phyloP scores from a whole-genome alignment of 2,888 invertebrate species.

The Pseudanteris insignis region DNA sequence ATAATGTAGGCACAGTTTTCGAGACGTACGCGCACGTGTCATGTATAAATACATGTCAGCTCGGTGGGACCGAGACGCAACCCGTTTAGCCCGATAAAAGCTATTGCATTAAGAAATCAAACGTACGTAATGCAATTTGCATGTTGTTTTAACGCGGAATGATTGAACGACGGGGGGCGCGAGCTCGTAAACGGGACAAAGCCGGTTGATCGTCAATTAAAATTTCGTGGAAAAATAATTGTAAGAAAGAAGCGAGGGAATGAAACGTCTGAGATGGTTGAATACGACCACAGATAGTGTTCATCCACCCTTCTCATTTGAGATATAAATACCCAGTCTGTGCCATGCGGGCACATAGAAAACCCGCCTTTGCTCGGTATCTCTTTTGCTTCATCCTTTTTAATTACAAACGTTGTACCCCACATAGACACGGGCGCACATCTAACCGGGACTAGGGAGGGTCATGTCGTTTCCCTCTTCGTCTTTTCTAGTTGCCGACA shows the following conservation, averaged over 20 bases:
- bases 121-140: too few species aligned
- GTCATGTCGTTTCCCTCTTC: constrained; percentile 25
- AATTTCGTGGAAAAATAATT: constrained; percentile 6
- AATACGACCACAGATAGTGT: constrained; percentile 19
- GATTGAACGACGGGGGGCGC: too few species aligned
- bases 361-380: constrained; percentile 40
- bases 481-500: constrained; percentile 19
- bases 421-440: constrained; percentile 13
- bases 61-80: constrained; percentile 9
- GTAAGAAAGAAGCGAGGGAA: constrained; percentile 11
- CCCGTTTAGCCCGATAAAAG: constrained; percentile 10
- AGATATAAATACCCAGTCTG: constrained; percentile 33
- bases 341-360: constrained; percentile 33
- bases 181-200: too few species aligned
- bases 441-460: constrained; percentile 27
- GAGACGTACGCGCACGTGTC: constrained; percentile 25
- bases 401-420: constrained; percentile 43
- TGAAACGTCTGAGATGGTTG: constrained; percentile 26
- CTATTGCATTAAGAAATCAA: constrained; percentile 17
- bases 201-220: constrained; percentile 15
- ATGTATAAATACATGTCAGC: too few species aligned
- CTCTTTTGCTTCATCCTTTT: constrained; percentile 42
- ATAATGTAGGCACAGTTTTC: constrained; percentile 49
- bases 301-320: constrained; percentile 28
- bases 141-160: too few species aligned